Evolutionary conservation across 2,888 invertebrate genomes (phyloP), one percentile per base, ranked within the genome.

Genomic region (Phymatocera aterrima): DNA sequence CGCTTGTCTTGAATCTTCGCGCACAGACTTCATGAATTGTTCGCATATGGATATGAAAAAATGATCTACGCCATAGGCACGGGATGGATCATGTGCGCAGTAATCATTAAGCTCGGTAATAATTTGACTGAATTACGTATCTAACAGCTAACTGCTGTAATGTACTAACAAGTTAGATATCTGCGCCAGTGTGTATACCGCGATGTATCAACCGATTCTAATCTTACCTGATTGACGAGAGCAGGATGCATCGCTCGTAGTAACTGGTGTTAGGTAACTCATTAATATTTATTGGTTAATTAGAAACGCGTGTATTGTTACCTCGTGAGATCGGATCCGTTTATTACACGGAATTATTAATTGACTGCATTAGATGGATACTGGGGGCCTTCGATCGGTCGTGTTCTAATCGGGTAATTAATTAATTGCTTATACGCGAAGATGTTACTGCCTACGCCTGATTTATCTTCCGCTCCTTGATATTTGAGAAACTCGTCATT

Each of bases 191-290:
- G 51, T 4, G 61, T 64, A 18, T 18, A 37, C n/a, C n/a, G n/a
- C n/a, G n/a, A 18, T 37, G 8, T 64, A 64, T 18, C 61, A 37
- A 37, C 37, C 37, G 61, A 31, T 64, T 64, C 10, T 64, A 64
- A 64, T 64, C 61, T 64, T 64, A 64, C n/a, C n/a, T n/a, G n/a
- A 64, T 64, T 64, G 61, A 64, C 61, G 18, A 64, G 34, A 64
- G 18, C 61, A 64, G 18, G 15, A 15, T 28, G 28, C 12, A 57
- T n/a, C 57, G 57, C 3, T 28, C 28, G 40, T 8, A 8, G 61
- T 15, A n/a, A n/a, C n/a, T n/a, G n/a, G n/a, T n/a, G n/a, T n/a
- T n/a, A 64, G 34, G 18, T 64, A 64, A 37, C 37, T 64, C 34
- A 37, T 64, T 37, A 64, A 31, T 64, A 64, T 64, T 64, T 64